Percentiles rank a stretch among this genome's conserved stretches.
Conservation (phyloP, 2,797 vertebrate species). For the Muscicapa comitata region DNA sequence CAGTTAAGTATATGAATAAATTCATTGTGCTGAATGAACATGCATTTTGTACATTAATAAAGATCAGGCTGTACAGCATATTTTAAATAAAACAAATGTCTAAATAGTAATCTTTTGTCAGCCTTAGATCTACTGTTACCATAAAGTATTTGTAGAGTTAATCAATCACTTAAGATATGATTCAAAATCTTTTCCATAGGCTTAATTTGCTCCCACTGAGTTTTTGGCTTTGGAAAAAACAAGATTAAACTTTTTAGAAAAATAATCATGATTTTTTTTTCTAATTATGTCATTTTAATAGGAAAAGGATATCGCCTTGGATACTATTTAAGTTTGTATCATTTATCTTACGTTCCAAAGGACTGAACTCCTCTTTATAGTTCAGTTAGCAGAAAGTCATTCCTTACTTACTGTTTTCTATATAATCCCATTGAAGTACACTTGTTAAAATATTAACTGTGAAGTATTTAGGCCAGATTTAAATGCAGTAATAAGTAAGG, state of each 20-base stretch:
- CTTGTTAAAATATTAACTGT: slow-evolving; percentile 64
- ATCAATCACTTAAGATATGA: not conserved
- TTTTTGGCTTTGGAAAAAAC: not conserved
- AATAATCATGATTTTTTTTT: not conserved
- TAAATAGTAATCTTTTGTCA: not conserved
- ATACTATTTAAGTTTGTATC: not conserved
- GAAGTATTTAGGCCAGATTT: slow-evolving; percentile 62
- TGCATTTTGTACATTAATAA: not conserved
- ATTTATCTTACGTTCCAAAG: not conserved
- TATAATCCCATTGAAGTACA: slow-evolving; percentile 59
- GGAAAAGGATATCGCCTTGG: not conserved
- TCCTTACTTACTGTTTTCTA: not conserved
- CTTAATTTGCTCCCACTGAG: not conserved
- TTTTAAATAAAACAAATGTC: not conserved
- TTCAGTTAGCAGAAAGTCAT: not conserved
- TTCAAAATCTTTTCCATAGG: not conserved
- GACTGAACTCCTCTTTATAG: not conserved
- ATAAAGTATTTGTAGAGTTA: not conserved
- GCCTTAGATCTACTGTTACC: not conserved
- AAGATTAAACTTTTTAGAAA: not conserved
- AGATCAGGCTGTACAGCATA: not conserved
- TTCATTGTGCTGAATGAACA: not conserved
- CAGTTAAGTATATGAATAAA: not conserved
- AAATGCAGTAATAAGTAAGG: slow-evolving; percentile 58
- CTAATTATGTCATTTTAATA: not conserved